phyloP scores from a whole-genome alignment of 1,140 invertebrate species.

The Rhagoletis zephyria region DNA sequence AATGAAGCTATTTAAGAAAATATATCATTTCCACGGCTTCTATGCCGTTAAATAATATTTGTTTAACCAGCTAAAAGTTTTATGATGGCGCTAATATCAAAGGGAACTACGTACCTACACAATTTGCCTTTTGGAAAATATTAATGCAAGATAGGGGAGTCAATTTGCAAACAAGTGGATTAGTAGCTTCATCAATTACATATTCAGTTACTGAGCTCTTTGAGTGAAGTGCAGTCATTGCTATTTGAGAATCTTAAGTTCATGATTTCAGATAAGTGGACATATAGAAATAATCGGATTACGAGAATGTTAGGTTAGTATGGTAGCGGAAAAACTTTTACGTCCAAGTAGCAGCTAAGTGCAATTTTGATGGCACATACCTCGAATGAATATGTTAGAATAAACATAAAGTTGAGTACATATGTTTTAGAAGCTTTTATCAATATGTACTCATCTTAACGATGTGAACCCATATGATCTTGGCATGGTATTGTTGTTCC shows the following conservation, averaged over 20 bases:
- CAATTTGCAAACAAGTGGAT: not conserved
- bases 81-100: constrained; percentile 15
- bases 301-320: too few species aligned
- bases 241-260: not conserved
- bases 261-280: too few species aligned
- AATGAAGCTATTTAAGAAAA: constrained; percentile 46
- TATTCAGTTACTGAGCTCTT: constrained; percentile 19
- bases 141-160: not conserved
- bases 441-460: too few species aligned
- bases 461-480: too few species aligned
- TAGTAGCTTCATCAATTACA: constrained; percentile 5
- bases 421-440: too few species aligned
- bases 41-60: constrained; percentile 23
- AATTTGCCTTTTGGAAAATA: not conserved
- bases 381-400: too few species aligned
- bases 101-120: not conserved
- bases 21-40: constrained; percentile 12
- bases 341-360: too few species aligned
- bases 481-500: too few species aligned
- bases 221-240: not conserved
- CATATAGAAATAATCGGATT: too few species aligned
- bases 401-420: too few species aligned
- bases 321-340: too few species aligned
- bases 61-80: constrained; percentile 46
- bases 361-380: too few species aligned